Conservation (phyloP, 2,888 invertebrate genomes). For the Tenthredo mesomela region DNA sequence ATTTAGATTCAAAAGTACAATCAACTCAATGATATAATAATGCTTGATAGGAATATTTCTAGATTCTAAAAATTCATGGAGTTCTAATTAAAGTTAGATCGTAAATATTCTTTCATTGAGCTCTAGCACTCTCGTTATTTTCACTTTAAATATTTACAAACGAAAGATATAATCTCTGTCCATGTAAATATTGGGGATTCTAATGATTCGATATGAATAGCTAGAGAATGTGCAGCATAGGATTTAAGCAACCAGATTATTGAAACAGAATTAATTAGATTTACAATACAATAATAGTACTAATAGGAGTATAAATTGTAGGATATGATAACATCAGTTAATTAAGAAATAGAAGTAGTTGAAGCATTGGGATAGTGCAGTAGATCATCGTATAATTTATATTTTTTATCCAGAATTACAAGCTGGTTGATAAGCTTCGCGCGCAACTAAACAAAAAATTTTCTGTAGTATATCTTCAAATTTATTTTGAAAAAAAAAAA, state of each 20-base stretch:
- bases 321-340: conserved; percentile 68
- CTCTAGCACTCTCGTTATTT: conserved; percentile 3
- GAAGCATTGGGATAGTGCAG: conserved; percentile 56
- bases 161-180: background rate
- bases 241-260: background rate
- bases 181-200: background rate
- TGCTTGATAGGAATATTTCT: conserved; percentile 63
- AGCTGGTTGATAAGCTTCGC: conserved; percentile 30
- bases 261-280: background rate
- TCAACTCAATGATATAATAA: conserved; percentile 64
- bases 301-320: conserved; percentile 68
- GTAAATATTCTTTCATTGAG: background rate
- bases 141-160: background rate
- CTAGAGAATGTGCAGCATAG: background rate
- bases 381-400: conserved; percentile 24
- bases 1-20: conserved; percentile 58
- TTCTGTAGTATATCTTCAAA: background rate
- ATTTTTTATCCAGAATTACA: conserved; percentile 33
- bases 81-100: background rate
- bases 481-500: background rate
- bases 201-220: background rate
- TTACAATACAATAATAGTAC: conserved; percentile 59
- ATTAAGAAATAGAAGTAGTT: conserved; percentile 61
- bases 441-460: conserved; percentile 15
- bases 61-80: background rate